Conservation (phyloP, 1,140 invertebrate species). For the Apolygus lucorum region DNA sequence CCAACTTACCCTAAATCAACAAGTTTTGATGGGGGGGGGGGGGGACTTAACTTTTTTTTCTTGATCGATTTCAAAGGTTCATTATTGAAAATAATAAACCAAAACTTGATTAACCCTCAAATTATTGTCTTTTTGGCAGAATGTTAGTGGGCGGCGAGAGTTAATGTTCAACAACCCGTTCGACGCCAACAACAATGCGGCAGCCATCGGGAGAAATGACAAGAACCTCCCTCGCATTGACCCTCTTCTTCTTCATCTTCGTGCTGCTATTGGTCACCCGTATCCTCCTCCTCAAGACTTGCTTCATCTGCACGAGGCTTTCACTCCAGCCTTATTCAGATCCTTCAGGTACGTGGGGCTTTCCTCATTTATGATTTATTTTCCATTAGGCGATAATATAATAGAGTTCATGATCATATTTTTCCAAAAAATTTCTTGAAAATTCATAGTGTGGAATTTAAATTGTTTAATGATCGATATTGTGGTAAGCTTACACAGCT, state of each 20-base stretch:
- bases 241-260: constrained; percentile 5
- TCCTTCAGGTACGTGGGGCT: constrained; percentile 26
- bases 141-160: not conserved
- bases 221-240: constrained; percentile 2
- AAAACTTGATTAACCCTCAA: too few species aligned
- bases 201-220: constrained; percentile 1
- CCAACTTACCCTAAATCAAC: too few species aligned
- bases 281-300: constrained; percentile 22
- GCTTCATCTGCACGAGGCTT: constrained; percentile 25
- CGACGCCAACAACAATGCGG: constrained; percentile 22
- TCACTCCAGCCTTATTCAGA: constrained; percentile 21
- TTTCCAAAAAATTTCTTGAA: too few species aligned
- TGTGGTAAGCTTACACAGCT: too few species aligned
- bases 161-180: constrained; percentile 25
- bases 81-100: too few species aligned
- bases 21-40: too few species aligned
- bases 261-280: constrained; percentile 7
- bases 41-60: too few species aligned
- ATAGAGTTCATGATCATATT: too few species aligned
- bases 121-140: constrained; percentile 14
- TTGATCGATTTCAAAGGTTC: too few species aligned
- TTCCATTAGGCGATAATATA: not conserved
- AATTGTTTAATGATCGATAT: too few species aligned
- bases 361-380: not conserved
- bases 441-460: too few species aligned